These are phyloP conservation scores for Ianthella basta DNA, from an alignment of 37 sponge, comb jelly and placozoan genomes.

Conservation along the genomic window DNA sequence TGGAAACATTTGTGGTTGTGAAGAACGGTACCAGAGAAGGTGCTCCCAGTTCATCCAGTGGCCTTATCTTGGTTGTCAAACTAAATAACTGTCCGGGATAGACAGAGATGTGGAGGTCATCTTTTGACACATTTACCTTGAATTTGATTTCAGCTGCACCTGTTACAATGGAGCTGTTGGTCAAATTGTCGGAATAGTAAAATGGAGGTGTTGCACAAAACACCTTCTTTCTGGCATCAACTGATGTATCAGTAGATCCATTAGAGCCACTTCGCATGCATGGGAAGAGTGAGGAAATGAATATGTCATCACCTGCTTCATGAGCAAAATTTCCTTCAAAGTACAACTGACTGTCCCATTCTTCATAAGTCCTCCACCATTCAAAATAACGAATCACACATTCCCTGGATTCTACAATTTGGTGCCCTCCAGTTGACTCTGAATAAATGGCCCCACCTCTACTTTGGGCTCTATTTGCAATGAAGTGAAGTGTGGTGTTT, in stretches of 20 bases:
- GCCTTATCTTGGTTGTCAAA: background rate
- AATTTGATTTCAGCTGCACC: too few species aligned
- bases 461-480: background rate
- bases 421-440: background rate
- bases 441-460: slow-evolving; percentile 11
- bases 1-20: background rate
- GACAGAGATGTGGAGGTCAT: too few species aligned
- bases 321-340: background rate
- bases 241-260: background rate
- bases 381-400: slow-evolving; percentile 10
- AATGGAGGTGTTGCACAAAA: background rate
- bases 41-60: background rate
- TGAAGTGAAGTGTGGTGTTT: background rate
- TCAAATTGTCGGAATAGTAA: too few species aligned
- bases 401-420: background rate
- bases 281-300: background rate
- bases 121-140: too few species aligned
- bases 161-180: too few species aligned
- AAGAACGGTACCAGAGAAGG: background rate
- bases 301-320: background rate
- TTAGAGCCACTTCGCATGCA: background rate
- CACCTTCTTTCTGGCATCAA: background rate
- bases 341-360: background rate
- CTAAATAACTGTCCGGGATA: background rate
- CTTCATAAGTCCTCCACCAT: background rate